These are phyloP conservation scores for Dynastes maya DNA, from an alignment of 2,888 invertebrate species.

Conservation along the genomic window DNA sequence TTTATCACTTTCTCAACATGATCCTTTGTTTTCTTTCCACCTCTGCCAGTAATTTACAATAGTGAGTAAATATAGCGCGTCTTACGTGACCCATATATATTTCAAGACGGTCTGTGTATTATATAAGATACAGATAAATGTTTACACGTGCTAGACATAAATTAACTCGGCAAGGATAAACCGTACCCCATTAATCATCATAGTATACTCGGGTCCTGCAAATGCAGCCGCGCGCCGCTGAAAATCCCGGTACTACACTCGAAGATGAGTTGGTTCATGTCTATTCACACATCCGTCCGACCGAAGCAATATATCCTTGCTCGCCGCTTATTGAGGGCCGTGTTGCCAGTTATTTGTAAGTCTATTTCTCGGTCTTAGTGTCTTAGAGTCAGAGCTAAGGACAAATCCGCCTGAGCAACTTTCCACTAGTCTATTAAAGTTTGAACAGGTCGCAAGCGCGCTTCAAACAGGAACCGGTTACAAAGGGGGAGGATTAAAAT, in stretches of 20 bases:
- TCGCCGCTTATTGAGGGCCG: constrained; percentile 15
- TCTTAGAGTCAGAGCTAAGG: constrained; percentile 4
- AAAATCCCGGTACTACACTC: constrained; percentile 28
- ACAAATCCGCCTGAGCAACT: constrained; percentile 12
- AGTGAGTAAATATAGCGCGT: background rate
- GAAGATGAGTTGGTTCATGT: constrained; percentile 31
- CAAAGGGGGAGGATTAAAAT: background rate
- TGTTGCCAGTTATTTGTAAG: constrained; percentile 12
- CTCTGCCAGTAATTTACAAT: background rate
- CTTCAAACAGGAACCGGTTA: background rate
- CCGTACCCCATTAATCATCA: constrained; percentile 36
- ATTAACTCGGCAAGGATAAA: constrained; percentile 40
- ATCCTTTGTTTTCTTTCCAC: too few species aligned
- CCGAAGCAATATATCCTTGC: constrained; percentile 20
- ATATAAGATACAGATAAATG: constrained; percentile 39
- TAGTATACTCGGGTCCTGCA: constrained; percentile 1
- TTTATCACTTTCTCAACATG: too few species aligned
- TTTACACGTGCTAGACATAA: constrained; percentile 45
- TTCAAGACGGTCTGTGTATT: constrained; percentile 22
- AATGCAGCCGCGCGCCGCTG: constrained; percentile 13
- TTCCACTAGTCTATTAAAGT: constrained; percentile 17
- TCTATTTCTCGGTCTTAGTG: constrained; percentile 16
- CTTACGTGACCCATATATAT: constrained; percentile 22
- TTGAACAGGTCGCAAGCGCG: background rate
- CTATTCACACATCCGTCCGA: constrained; percentile 6